Evolutionary conservation across 2,888 invertebrate genomes (phyloP), one percentile per base, ranked within the genome.

Genomic region (Ethmia dodecea): DNA sequence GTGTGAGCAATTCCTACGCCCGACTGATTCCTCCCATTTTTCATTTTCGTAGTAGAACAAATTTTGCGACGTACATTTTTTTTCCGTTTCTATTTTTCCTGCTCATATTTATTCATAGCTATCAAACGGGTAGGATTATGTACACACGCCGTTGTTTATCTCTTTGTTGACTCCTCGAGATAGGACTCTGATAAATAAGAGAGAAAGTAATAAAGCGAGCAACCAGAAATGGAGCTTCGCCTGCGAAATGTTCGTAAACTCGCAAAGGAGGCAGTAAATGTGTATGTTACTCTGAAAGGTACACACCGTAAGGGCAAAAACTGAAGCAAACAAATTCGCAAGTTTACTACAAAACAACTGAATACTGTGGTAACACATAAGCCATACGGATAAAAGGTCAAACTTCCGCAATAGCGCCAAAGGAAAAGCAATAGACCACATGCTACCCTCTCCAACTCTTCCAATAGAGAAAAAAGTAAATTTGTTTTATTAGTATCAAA

Each of bases 401-500:
- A 78, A 79, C 68, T 78, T 75, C 46, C 38, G 53, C 58, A 63
- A 69, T 70, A 63, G 53, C 39, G 45, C 45, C 41, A n/a, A n/a
- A 66, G 64, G 54, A 61, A 72, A 71, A 60, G 63, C 62, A 57
- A 73, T 75, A 65, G 60, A 63, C 70, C 72, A 77, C 71, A 79
- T 75, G 76, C 57, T 73, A 64, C 62, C 62, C 55, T 53, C 56
- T 57, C 61, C 52, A 66, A 78, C 69, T 75, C 71, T 67, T 68
- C 55, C 62, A 37, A 61, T 52, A 49, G 51, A 62, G 60, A 68
- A 71, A 61, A 80, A 79, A 79, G 72, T 73, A 71, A 80, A 80
- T 81, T 83, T 78, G 72, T 80, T 79, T 81, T 84, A 84, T 79
- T 79, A 79, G 71, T 78, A 83, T 77, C 71, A 80, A 81, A 81